A percentile compares a stretch with the other conserved stretches of the same genome.
phyloP scores from a whole-genome alignment of 1,140 invertebrate species.

The Cydia fagiglandana region DNA sequence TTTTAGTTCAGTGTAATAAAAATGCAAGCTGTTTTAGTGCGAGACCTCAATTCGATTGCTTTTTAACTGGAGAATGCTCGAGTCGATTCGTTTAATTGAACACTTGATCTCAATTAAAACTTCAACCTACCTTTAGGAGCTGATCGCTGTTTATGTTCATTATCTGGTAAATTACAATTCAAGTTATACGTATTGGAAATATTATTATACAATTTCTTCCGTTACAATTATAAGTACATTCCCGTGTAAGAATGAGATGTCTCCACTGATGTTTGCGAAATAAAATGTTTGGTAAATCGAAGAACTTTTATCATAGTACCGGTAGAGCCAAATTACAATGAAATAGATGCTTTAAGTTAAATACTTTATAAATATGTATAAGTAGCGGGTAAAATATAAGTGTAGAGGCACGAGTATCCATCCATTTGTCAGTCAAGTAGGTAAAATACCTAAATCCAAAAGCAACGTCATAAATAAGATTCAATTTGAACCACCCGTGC shows the following conservation, averaged over 20 bases:
- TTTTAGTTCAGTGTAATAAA: slow-evolving; percentile 4
- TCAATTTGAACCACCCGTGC: too few species aligned
- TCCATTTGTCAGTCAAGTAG: too few species aligned
- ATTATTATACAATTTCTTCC: neutral
- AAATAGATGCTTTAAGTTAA: too few species aligned
- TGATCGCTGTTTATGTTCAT: neutral
- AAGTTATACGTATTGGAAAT: neutral
- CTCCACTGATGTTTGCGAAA: neutral
- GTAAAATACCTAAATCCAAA: too few species aligned
- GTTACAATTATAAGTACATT: too few species aligned
- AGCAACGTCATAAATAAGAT: too few species aligned
- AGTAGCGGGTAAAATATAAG: too few species aligned
- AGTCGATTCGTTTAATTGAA: slow-evolving; percentile 19
- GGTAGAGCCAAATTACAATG: too few species aligned
- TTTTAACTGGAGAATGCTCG: slow-evolving; percentile 22
- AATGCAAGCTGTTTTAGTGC: slow-evolving; percentile 14
- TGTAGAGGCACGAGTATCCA: too few species aligned
- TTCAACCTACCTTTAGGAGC: neutral
- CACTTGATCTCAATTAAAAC: slow-evolving; percentile 24
- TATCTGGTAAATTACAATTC: neutral
- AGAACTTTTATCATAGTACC: neutral
- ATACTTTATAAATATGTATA: too few species aligned
- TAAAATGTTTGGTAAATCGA: neutral
- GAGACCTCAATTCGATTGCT: neutral
- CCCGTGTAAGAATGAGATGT: too few species aligned